Evolutionary conservation across 2,113 vertebrate species (phyloP).

Genomic region (Hemichromis elongatus): DNA sequence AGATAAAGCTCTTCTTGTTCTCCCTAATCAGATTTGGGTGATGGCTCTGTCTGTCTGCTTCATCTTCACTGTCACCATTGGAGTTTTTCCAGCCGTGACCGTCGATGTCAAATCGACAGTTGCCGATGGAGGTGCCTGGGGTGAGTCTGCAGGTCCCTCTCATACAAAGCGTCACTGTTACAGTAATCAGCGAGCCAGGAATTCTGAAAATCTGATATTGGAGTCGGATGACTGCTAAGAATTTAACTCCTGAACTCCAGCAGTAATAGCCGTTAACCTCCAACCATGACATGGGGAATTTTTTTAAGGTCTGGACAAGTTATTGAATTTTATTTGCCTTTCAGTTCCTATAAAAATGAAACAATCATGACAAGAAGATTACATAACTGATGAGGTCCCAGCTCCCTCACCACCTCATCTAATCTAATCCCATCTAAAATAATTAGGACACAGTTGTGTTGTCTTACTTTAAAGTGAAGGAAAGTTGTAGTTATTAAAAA

Average conservation of each 20-base stretch:
- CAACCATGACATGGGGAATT: neutral
- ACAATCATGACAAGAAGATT: too few species aligned
- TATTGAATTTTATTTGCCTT: neutral
- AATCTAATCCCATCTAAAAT: too few species aligned
- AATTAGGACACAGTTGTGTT: neutral
- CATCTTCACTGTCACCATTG: constrained; percentile 90
- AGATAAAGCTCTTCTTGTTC: neutral
- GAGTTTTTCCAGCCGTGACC: constrained; percentile 84
- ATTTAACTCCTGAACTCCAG: neutral
- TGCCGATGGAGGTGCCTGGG: constrained; percentile 65
- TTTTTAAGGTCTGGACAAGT: neutral
- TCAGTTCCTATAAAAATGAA: neutral
- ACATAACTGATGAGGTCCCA: neutral
- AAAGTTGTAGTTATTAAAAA: neutral
- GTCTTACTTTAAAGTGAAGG: neutral
- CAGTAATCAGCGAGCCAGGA: neutral
- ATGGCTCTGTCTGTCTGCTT: constrained; percentile 89
- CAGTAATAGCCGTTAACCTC: neutral
- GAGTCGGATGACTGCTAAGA: neutral
- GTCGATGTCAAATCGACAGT: constrained; percentile 75
- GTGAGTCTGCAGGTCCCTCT: constrained; percentile 69
- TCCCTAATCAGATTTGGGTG: constrained; percentile 81
- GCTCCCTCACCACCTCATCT: neutral
- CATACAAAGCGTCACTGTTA: neutral
- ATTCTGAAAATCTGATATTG: too few species aligned